Percentiles rank a stretch among this genome's conserved stretches.
These are phyloP conservation scores for Baryphthengus martii DNA, from an alignment of 2,113 vertebrate genomes.

Conservation along the genomic window DNA sequence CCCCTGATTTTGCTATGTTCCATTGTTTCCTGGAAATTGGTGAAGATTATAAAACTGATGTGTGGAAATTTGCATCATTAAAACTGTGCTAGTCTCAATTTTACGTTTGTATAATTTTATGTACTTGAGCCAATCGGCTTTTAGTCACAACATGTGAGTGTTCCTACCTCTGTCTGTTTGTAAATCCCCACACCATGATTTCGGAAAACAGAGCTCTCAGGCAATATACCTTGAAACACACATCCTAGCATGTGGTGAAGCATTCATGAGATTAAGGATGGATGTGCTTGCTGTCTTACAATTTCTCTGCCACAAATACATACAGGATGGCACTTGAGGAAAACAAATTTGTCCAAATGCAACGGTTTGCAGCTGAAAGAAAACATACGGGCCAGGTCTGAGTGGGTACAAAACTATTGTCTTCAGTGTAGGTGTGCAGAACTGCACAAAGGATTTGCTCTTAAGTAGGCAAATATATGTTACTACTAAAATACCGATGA, in stretches of 20 bases:
- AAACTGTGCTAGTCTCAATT: background rate
- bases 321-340: background rate
- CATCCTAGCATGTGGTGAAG: background rate
- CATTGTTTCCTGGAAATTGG: background rate
- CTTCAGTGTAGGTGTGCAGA: background rate
- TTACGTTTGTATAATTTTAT: background rate
- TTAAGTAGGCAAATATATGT: background rate
- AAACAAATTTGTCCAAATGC: background rate
- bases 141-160: background rate
- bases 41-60: background rate
- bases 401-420: background rate
- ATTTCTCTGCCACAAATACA: background rate
- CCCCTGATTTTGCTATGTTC: background rate
- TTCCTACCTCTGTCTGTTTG: background rate
- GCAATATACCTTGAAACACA: conserved; percentile 22
- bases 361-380: background rate
- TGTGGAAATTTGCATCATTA: background rate
- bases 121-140: background rate
- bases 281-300: background rate
- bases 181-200: background rate
- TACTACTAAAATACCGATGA: background rate
- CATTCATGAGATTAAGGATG: conserved; percentile 14
- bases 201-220: conserved; percentile 37
- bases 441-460: background rate
- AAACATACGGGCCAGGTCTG: background rate